Conservation (phyloP, 2,797 vertebrate genomes). For the Lagocephalus sceleratus region DNA sequence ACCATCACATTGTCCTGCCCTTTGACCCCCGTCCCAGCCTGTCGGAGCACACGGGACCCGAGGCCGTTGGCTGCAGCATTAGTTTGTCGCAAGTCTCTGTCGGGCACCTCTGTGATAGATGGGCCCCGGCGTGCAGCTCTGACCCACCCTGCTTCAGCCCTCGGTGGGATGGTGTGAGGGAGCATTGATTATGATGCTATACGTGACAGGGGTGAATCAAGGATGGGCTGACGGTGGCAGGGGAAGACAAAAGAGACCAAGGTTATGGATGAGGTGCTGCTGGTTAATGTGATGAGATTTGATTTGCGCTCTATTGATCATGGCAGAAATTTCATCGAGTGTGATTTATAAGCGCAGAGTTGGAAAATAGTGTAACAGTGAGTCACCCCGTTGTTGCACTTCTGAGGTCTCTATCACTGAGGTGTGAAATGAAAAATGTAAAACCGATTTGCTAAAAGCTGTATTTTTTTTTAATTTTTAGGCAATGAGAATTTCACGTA, state of each 20-base stretch:
- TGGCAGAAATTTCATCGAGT: conserved; percentile 50
- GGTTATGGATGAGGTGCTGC: conserved; percentile 62
- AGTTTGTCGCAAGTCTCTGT: conserved; percentile 61
- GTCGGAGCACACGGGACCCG: conserved; percentile 37
- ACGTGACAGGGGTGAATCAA: conserved; percentile 53
- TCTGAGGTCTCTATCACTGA: conserved; percentile 33
- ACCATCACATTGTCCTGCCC: conserved; percentile 54
- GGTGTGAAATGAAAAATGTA: conserved; percentile 59
- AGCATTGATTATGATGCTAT: conserved; percentile 73
- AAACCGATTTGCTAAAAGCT: conserved; percentile 29
- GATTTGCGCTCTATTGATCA: conserved; percentile 67
- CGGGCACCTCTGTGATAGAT: conserved; percentile 65
- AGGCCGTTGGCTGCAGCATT: conserved; percentile 46
- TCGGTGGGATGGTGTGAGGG: conserved; percentile 40
- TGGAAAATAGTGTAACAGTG: conserved; percentile 27
- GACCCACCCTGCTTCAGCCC: conserved; percentile 52
- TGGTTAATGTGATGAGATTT: conserved; percentile 66
- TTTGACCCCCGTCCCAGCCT: conserved; percentile 60
- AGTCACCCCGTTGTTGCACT: conserved; percentile 32
- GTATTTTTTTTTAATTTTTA: conserved; percentile 8
- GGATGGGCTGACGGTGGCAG: conserved; percentile 31
- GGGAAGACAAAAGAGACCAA: conserved; percentile 42
- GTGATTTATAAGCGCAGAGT: conserved; percentile 60
- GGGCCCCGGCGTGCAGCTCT: conserved; percentile 45
- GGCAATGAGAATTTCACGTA: background rate